Evolutionary conservation across 2,113 vertebrate species (phyloP), one percentile per base, ranked within the genome.

Genomic region (Lichenostomus cassidix): DNA sequence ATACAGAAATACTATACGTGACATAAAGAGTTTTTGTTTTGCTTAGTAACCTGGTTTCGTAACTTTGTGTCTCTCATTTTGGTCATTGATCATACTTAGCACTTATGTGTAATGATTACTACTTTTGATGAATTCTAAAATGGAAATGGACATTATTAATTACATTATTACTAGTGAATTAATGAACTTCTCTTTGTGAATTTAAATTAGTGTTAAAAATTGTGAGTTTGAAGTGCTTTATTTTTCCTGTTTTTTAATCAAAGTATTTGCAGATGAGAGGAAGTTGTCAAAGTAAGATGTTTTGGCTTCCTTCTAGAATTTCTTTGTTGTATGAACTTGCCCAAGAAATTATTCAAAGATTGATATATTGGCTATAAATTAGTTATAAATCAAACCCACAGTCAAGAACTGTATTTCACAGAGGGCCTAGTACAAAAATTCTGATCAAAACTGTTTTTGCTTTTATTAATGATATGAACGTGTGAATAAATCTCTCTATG

Each of bases 31-130:
- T 29, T 83, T 80, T 91, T 10, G 19, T 67, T 77, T 95, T 81
- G 42, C 50, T 58, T 77, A 41, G 7, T 77, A 68, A 37, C 3
- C 4, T 89, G 50, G 10, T 86, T 85, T 53, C 23, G 18, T 44
- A 55, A 33, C 29, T 68, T 53, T 11, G 1, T 71, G 15, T 71
- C 59, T 79, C 11, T 58, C 22, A 33, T 33, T 65, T 19, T 73
- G 17, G 81, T 85, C 1, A 22, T 85, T 59, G 27, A 27, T 70
- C 21, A n/a, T 60, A n/a, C 15, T 78, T 67, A 27, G 11, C 10
- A 55, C 7, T 47, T 50, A 14, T 0, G 0, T 62, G 14, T 37
- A 35, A 44, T 10, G 4, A 44, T 50, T 28, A 28, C 22, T 76
- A 41, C 49, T 81, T 87, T 53, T 65, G 67, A 42, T 87, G 71